phyloP scores from a whole-genome alignment of 2,113 vertebrate species.

The Myotis brandtii region DNA sequence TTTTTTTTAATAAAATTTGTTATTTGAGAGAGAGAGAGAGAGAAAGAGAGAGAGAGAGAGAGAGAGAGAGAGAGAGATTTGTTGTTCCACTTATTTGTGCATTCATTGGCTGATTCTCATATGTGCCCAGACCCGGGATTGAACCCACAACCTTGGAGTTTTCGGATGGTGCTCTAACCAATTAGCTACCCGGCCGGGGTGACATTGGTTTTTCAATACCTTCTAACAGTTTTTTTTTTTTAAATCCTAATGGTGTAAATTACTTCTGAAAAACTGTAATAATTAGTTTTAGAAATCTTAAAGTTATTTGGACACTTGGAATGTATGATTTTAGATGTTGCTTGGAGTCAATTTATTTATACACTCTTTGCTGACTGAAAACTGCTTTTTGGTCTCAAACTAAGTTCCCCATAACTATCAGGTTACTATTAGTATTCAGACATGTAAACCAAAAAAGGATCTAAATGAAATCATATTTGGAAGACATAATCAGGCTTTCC shows the following conservation, averaged over 20 bases:
- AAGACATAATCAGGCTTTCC: constrained; percentile 80
- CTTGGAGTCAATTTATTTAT: constrained; percentile 83
- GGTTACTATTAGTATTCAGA: constrained; percentile 86
- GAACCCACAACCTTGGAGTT: background rate
- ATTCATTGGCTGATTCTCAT: background rate
- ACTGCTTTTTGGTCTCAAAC: constrained; percentile 79
- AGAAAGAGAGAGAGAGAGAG: too few species aligned
- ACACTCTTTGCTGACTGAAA: constrained; percentile 77
- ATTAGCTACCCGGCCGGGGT: background rate
- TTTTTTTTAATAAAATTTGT: constrained; percentile 57
- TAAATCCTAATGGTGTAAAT: constrained; percentile 67
- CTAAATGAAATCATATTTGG: constrained; percentile 85
- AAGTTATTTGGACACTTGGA: constrained; percentile 73
- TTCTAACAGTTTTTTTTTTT: background rate
- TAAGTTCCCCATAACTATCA: constrained; percentile 81
- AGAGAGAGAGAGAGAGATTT: background rate
- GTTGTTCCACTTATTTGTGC: background rate
- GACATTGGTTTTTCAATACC: constrained; percentile 37
- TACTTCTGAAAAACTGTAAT: constrained; percentile 79
- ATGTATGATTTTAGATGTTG: constrained; percentile 73
- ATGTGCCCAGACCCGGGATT: background rate
- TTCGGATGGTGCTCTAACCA: background rate
- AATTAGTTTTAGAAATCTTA: constrained; percentile 76
- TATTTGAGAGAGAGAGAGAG: background rate
- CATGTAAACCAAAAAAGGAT: constrained; percentile 81